Conservation (phyloP, 2,113 vertebrate species). For the Cygnus atratus region DNA sequence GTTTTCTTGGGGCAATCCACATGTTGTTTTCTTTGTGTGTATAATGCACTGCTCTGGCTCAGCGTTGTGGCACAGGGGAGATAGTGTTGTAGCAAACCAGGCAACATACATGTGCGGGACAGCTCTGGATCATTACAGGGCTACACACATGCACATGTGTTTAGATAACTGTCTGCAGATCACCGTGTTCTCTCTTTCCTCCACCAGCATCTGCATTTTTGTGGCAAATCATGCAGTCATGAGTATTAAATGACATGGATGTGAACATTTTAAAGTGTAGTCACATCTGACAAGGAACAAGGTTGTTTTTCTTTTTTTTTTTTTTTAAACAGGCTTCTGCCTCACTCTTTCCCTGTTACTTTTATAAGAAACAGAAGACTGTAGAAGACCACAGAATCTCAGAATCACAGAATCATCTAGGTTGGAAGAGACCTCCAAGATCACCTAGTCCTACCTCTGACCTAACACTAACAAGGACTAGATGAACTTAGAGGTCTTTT, state of each 20-base stretch:
- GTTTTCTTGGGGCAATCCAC: not conserved
- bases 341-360: not conserved
- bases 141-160: fast-evolving
- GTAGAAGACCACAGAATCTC: too few species aligned
- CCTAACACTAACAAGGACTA: too few species aligned
- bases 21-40: not conserved
- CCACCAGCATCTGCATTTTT: not conserved
- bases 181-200: not conserved
- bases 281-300: not conserved
- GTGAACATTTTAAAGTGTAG: not conserved
- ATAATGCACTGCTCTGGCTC: not conserved
- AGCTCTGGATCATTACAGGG: fast-evolving
- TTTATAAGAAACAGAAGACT: not conserved
- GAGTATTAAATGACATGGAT: not conserved
- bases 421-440: too few species aligned
- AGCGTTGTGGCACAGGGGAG: not conserved
- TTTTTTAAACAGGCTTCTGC: not conserved
- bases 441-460: too few species aligned
- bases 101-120: fast-evolving
- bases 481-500: too few species aligned
- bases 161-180: not conserved
- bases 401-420: too few species aligned
- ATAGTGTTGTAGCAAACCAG: not conserved
- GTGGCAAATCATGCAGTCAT: not conserved
- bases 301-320: not conserved